phyloP scores from a whole-genome alignment of 2,113 vertebrate species.

The Gymnobelideus leadbeateri region DNA sequence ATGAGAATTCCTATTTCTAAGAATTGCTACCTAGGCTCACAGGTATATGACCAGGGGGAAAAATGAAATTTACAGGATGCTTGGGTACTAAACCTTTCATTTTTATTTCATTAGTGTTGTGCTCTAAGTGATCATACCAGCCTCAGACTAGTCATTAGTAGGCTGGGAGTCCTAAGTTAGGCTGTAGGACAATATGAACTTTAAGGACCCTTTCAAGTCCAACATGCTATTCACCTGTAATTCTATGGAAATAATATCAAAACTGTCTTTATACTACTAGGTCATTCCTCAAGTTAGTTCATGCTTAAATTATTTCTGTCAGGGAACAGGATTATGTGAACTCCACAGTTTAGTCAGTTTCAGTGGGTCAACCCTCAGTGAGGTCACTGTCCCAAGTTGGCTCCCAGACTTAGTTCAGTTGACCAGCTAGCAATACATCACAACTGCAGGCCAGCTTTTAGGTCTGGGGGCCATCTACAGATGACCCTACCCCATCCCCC shows the following conservation, averaged over 20 bases:
- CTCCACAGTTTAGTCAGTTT: background rate
- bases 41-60: background rate
- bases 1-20: background rate
- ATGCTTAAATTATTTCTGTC: background rate
- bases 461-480: background rate
- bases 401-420: background rate
- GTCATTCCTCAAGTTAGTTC: background rate
- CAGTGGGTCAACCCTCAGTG: background rate
- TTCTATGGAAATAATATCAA: background rate
- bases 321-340: background rate
- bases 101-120: background rate
- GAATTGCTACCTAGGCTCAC: background rate
- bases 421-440: no score
- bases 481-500: background rate
- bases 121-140: background rate
- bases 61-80: background rate
- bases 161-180: background rate
- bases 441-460: background rate
- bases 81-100: background rate
- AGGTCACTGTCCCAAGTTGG: background rate
- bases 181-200: background rate
- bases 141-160: background rate
- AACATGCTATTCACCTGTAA: background rate
- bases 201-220: background rate
- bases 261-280: background rate